Evolutionary conservation across 2,113 vertebrate species (phyloP).

Genomic region (Elanus axillaris): DNA sequence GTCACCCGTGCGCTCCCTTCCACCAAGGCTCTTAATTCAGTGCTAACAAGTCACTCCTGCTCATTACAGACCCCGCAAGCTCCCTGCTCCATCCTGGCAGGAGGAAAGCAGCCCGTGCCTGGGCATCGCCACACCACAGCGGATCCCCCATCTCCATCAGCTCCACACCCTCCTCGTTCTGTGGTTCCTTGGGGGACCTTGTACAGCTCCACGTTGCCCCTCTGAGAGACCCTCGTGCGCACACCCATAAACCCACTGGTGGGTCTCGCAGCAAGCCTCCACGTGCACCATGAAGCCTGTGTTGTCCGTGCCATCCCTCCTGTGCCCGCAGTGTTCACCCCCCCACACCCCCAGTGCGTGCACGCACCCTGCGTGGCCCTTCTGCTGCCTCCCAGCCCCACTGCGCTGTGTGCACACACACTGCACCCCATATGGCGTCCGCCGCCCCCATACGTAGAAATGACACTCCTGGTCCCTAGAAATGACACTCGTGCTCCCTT

Average conservation of each 20-base stretch:
- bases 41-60: neutral
- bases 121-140: accelerated
- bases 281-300: accelerated
- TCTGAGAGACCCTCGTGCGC: neutral
- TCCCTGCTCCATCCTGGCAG: accelerated
- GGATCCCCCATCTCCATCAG: accelerated
- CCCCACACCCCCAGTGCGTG: accelerated
- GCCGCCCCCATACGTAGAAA: accelerated
- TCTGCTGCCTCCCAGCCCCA: neutral
- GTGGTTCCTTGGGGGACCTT: neutral
- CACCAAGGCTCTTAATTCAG: neutral
- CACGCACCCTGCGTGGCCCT: accelerated
- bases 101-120: neutral
- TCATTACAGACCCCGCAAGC: neutral
- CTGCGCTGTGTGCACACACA: accelerated
- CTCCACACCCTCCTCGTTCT: neutral
- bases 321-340: accelerated
- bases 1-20: neutral
- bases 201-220: accelerated
- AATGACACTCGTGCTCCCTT: accelerated
- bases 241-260: accelerated
- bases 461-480: accelerated
- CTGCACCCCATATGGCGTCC: neutral
- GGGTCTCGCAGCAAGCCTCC: neutral
- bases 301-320: accelerated